Base-by-base conservation (phyloP, 2,797 vertebrate genomes). In the Coreius guichenoti region DNA sequence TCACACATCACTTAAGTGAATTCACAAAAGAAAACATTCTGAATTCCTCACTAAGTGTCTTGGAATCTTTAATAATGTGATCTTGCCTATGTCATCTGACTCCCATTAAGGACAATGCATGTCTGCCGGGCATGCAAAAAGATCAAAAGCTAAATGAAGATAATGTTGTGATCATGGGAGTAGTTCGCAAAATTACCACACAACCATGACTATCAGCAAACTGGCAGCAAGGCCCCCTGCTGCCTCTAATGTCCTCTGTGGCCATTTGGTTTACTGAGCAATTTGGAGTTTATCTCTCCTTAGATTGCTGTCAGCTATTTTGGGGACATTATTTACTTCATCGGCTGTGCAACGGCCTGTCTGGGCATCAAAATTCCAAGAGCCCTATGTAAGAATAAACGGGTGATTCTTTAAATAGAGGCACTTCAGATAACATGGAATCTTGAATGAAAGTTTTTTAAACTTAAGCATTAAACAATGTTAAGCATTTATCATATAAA, bases 151-250 rank as follows among this genome's bases (percentile, higher is more conserved):
- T 16, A 16, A 70, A 33, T 0, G 17, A 70, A 82, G 87, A 90
- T 87, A 87, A 88, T 81, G 73, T 70, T 61, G 56, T 45, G 85
- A 89, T 87, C 81, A 80, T 86, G 86, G 87, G 88, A 86, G 86
- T 85, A 80, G 85, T 84, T 89, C 67, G 13, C 69, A 77, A 79
- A 84, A 80, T 83, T 61, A 67, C 75, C 89, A 76, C 14, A 67
- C 79, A 74, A 86, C 81, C 77, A 39, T 87, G 89, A 89, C 89
- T 85, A 90, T 90, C 89, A 86, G n/a, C 56, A 74, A 86, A 87
- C 80, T 74, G 72, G 74, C 45, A 83, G 63, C 75, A 36, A 61
- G 70, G 54, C 63, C 82, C 58, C 81, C 87, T 68, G 81, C 43
- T 70, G 84, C 68, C 61, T 73, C 61, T 86, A 78, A 88, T 82